Base-by-base conservation (phyloP, 2,797 vertebrate genomes). In the Argentina silus region DNA sequence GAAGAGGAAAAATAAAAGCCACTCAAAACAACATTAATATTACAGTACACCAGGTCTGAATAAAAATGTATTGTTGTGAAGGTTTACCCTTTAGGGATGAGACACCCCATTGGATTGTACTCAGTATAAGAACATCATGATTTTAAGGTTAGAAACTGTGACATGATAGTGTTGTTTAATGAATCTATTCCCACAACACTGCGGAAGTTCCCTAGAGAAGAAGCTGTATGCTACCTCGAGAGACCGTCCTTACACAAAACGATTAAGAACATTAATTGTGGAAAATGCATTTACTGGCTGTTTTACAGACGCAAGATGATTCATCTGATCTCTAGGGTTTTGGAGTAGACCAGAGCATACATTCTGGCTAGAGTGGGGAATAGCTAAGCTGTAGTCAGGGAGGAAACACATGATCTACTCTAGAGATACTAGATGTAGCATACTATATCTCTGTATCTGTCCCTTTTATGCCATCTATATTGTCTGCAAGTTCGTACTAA, bases 401-500 rank as follows among this genome's bases (percentile, higher is more conserved):
- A 65, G 63, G 48, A 63, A 57, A 36, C 27, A 36, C 27, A 36
- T 4, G 4, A 36, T 4, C 27, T 36, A 36, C 27, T 36, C 27
- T 36, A 36, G 27, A 36, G 27, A 36, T 36, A 36, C 27, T 36
- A 36, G 27, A 36, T 36, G 4, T 36, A 36, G 4, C 27, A 50
- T 57, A 57, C 55, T 66, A 50, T 70, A 50, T 19, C 48, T 72
- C n/a, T 63, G 21, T 74, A 73, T 66, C 11, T 11, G 42, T 81
- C 61, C 72, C 56, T 79, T 86, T 83, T 59, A 86, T 85, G 42
- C 53, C 56, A 72, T 75, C 76, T 72, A 83, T 80, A 67, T 65
- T 69, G 81, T 77, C 67, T 62, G 55, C 74, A 74, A 62, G 69
- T 85, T 73, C 82, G 85, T 86, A 83, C 70, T 62, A 78, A 84